Evolutionary conservation across 2,113 vertebrate genomes (phyloP).

Genomic region (Datnioides undecimradiatus): DNA sequence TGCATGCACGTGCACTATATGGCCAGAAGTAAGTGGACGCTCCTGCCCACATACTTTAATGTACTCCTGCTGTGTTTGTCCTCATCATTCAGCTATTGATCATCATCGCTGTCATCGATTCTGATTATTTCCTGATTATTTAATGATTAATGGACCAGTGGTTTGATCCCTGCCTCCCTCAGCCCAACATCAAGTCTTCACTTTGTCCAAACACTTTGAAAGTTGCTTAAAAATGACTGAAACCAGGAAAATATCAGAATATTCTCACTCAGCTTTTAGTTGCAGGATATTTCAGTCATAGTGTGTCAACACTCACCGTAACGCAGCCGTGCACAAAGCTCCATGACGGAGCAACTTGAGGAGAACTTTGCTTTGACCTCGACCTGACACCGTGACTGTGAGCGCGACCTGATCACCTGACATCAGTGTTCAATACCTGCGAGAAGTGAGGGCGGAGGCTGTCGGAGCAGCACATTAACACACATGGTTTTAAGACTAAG

Average conservation of each 20-base stretch:
- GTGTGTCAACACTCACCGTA: too few relatives aligned
- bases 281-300: too few relatives aligned
- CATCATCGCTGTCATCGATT: not conserved
- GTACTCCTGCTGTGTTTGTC: not conserved
- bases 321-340: too few relatives aligned
- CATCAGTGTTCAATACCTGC: not conserved
- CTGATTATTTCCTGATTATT: not conserved
- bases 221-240: not conserved
- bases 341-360: too few relatives aligned
- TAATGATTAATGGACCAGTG: not conserved
- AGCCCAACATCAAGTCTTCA: not conserved
- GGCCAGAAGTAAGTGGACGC: slow-evolving; percentile 10
- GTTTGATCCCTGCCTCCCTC: not conserved
- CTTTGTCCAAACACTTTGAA: not conserved
- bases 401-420: not conserved
- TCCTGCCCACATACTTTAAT: not conserved
- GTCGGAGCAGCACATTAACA: not conserved
- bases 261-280: too few relatives aligned
- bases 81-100: not conserved
- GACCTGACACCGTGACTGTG: not conserved
- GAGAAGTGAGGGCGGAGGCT: not conserved
- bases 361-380: too few relatives aligned
- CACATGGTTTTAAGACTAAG: not conserved
- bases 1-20: not conserved
- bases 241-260: too few relatives aligned